These are phyloP conservation scores for Poecilia velifera DNA, from an alignment of 2,797 vertebrate genomes.

Conservation along the genomic window DNA sequence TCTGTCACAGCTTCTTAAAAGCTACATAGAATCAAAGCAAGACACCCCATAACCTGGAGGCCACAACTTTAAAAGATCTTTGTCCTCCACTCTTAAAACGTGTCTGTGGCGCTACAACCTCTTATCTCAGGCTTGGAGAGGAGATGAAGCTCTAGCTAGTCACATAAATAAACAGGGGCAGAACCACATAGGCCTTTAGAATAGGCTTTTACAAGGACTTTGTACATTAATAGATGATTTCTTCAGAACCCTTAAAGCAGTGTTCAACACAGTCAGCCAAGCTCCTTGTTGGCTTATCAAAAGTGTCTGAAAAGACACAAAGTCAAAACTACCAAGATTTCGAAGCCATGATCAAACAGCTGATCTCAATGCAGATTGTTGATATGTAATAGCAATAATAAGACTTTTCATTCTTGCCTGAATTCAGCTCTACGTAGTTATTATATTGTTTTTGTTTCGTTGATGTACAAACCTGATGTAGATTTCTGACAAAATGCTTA, in stretches of 20 bases:
- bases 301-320: not conserved
- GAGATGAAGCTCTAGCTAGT: not conserved
- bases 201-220: not conserved
- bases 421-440: not conserved
- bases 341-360: not conserved
- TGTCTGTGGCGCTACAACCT: not conserved
- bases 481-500: not conserved
- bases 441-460: not conserved
- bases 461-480: not conserved
- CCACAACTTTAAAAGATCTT: not conserved
- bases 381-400: not conserved
- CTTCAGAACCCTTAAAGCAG: not conserved
- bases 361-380: not conserved
- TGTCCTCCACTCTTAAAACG: not conserved
- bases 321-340: not conserved
- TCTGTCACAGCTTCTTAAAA: not conserved
- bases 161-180: not conserved
- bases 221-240: not conserved
- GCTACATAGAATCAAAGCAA: not conserved
- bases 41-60: not conserved
- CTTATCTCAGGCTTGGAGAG: not conserved
- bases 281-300: not conserved
- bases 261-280: not conserved
- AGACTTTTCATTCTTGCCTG: not conserved
- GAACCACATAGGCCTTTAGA: not conserved